phyloP scores from a whole-genome alignment of 2,888 invertebrate genomes.

The Ptychoptera contaminata region DNA sequence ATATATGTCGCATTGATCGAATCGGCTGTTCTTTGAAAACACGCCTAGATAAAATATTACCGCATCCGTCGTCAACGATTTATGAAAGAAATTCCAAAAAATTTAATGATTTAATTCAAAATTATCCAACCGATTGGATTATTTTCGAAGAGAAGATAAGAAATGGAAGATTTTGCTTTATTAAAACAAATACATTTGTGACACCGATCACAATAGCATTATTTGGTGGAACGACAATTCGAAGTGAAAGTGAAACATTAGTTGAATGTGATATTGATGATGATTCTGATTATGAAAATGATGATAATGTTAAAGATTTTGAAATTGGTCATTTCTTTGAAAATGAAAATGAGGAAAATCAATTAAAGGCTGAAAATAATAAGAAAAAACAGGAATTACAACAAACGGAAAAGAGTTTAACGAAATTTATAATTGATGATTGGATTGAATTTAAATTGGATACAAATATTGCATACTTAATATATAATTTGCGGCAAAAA shows the following conservation, averaged over 20 bases:
- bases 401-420: not conserved
- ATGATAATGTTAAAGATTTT: slow-evolving; percentile 28
- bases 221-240: slow-evolving; percentile 30
- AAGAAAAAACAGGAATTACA: slow-evolving; percentile 14
- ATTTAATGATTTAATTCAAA: slow-evolving; percentile 12
- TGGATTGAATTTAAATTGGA: slow-evolving; percentile 59
- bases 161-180: slow-evolving; percentile 48
- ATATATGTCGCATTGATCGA: slow-evolving; percentile 58
- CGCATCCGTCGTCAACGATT: slow-evolving; percentile 43
- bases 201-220: slow-evolving; percentile 67
- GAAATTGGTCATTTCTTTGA: slow-evolving; percentile 18
- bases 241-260: not conserved
- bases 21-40: slow-evolving; percentile 44
- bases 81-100: slow-evolving; percentile 8
- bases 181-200: slow-evolving; percentile 65
- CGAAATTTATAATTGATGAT: slow-evolving; percentile 46
- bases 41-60: slow-evolving; percentile 39
- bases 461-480: slow-evolving; percentile 45
- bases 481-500: slow-evolving; percentile 54
- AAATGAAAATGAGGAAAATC: slow-evolving; percentile 1
- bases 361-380: slow-evolving; percentile 5
- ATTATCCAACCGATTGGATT: slow-evolving; percentile 67
- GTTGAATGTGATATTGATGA: not conserved
- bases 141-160: slow-evolving; percentile 75
- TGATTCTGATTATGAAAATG: slow-evolving; percentile 13